Conservation (phyloP, 2,888 invertebrate species). For the Volucella inflata region DNA sequence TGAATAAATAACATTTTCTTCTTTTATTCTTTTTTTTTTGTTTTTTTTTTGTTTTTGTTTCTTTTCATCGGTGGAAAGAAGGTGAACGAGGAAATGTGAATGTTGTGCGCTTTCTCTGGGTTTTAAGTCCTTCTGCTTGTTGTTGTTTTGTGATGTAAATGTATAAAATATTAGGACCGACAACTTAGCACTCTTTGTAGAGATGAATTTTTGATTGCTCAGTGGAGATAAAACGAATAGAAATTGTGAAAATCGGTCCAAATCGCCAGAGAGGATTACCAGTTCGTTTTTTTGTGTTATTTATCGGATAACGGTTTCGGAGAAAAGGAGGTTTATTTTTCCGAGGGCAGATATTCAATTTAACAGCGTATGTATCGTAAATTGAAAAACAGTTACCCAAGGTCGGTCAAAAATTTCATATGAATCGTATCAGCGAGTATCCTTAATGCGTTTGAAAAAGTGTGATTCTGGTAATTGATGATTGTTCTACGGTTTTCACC, state of each 20-base stretch:
- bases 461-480: too few relatives aligned
- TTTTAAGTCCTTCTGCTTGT: neutral
- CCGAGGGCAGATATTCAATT: too few relatives aligned
- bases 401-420: too few relatives aligned
- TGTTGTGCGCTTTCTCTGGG: slow-evolving; percentile 23
- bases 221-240: slow-evolving; percentile 23
- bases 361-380: too few relatives aligned
- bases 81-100: slow-evolving; percentile 22
- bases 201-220: slow-evolving; percentile 54
- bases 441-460: too few relatives aligned
- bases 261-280: slow-evolving; percentile 16
- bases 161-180: slow-evolving; percentile 48
- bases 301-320: neutral
- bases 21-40: neutral
- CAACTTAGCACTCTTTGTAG: slow-evolving; percentile 27
- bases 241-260: slow-evolving; percentile 1
- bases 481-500: too few relatives aligned
- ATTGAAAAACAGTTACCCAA: too few relatives aligned
- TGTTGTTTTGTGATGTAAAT: neutral
- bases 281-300: slow-evolving; percentile 5
- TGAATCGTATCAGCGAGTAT: too few relatives aligned
- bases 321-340: neutral
- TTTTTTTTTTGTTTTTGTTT: neutral
- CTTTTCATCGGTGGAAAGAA: slow-evolving; percentile 8
- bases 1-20: slow-evolving; percentile 33